Evolutionary conservation across 2,888 invertebrate genomes (phyloP), one percentile per base, ranked within the genome.

Genomic region (Mesochorus sp.): DNA sequence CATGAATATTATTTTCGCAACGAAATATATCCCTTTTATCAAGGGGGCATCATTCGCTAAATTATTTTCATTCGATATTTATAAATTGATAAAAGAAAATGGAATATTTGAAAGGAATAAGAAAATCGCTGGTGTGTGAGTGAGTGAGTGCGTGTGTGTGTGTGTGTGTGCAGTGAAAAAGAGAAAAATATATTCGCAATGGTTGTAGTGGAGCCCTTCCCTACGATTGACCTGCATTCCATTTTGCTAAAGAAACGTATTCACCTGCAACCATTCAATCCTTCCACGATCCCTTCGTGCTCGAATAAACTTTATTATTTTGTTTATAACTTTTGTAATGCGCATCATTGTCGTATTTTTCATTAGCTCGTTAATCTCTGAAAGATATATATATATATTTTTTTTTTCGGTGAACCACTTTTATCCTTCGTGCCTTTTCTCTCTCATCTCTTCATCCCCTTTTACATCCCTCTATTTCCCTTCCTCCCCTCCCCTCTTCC

Each of bases 141-240:
- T 31, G 31, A 8, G 31, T 31, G 31, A 1, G 6, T 21, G 21
- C 24, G 37, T 37, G 57, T 19, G 57, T 57, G 51, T 49, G 67
- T 55, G 55, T 49, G 39, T 12, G 34, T 21, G 49, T 49, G 31
- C 19, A 37, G 14, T 12, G 0, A 12, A 19, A 42, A 53, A 49
- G n/a, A n/a, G n/a, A 10, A 44, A 44, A n/a, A 34, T 24, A 5
- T 49, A 57, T 21, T 21, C 28, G 47, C 37, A 19, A n/a, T 66
- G 17, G 59, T 47, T 28, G 26, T 53, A 42, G 42, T 24, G 21
- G 17, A 55, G 73, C 78, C 78, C 78, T 78, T 78, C 78, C 78
- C 73, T 64, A 73, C 64, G 70, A 70, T 78, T 78, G 73, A 78
- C 73, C 78, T 64, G 78, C 78, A 78, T 78, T 78, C 78, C 42